Percentiles rank a stretch among this genome's conserved stretches.
These are phyloP conservation scores for Oncorhynchus mykiss DNA, from an alignment of 2,113 vertebrate genomes.

Conservation along the genomic window DNA sequence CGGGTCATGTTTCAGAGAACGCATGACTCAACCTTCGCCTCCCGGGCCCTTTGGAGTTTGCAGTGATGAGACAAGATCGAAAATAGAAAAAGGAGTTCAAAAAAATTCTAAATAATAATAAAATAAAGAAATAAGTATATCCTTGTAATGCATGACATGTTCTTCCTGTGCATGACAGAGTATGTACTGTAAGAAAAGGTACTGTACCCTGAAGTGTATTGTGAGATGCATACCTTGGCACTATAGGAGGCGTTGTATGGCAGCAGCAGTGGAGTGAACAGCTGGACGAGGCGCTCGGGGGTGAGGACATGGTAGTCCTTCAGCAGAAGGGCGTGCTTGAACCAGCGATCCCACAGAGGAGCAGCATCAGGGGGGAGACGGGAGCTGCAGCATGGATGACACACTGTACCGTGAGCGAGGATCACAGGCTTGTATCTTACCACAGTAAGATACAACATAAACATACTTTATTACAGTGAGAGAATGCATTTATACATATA, in stretches of 20 bases:
- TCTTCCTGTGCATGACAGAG: not conserved
- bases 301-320: slow-evolving; percentile 69
- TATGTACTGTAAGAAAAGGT: too few species aligned
- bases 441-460: slow-evolving; percentile 1
- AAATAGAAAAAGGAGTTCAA: too few species aligned
- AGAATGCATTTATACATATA: not conserved
- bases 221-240: slow-evolving; percentile 72
- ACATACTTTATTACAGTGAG: not conserved
- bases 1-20: too few species aligned
- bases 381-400: slow-evolving; percentile 59
- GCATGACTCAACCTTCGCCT: too few species aligned
- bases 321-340: slow-evolving; percentile 71
- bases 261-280: slow-evolving; percentile 76
- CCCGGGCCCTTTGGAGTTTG: too few species aligned
- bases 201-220: not conserved
- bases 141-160: not conserved
- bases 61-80: too few species aligned
- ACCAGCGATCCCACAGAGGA: slow-evolving; percentile 66
- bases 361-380: slow-evolving; percentile 62
- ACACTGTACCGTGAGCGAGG: not conserved
- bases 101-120: too few species aligned
- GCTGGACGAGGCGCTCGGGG: slow-evolving; percentile 63
- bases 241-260: slow-evolving; percentile 61
- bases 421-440: not conserved
- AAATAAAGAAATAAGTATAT: too few species aligned